phyloP scores from a whole-genome alignment of 2,113 vertebrate species.

The human region DNA sequence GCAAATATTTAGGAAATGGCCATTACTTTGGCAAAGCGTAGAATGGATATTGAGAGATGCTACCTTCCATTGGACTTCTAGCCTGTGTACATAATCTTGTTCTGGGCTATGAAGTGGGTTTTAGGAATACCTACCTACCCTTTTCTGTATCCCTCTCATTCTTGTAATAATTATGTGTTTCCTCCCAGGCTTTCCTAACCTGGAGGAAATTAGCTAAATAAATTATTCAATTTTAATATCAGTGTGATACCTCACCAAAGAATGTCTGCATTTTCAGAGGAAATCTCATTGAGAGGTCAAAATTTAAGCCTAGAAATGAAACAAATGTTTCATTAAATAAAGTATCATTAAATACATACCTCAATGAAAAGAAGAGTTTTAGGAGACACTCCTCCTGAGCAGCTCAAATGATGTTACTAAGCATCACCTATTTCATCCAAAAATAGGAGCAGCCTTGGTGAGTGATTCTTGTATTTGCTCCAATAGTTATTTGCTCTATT shows the following conservation, averaged over 20 bases:
- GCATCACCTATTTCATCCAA: background rate
- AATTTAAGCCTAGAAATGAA: conserved; percentile 28
- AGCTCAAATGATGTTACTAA: background rate
- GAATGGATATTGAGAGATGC: background rate
- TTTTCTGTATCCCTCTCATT: background rate
- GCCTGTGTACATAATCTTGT: background rate
- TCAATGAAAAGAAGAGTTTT: background rate
- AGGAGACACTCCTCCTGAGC: background rate
- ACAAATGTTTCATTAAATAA: background rate
- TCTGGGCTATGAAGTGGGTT: background rate
- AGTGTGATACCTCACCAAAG: background rate
- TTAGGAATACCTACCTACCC: background rate
- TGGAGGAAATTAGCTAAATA: background rate
- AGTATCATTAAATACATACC: background rate
- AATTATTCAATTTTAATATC: background rate
- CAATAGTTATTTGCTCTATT: background rate
- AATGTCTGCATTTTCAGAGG: conserved; percentile 8
- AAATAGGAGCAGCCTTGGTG: background rate
- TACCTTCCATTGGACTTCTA: background rate
- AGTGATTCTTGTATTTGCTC: background rate
- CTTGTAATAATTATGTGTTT: background rate
- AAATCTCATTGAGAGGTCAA: background rate
- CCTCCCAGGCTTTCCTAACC: background rate
- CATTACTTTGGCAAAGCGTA: background rate
- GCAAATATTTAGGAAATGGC: background rate